Evolutionary conservation across 2,797 vertebrate species (phyloP), one percentile per base, ranked within the genome.

Genomic region (Prunella strophiata): DNA sequence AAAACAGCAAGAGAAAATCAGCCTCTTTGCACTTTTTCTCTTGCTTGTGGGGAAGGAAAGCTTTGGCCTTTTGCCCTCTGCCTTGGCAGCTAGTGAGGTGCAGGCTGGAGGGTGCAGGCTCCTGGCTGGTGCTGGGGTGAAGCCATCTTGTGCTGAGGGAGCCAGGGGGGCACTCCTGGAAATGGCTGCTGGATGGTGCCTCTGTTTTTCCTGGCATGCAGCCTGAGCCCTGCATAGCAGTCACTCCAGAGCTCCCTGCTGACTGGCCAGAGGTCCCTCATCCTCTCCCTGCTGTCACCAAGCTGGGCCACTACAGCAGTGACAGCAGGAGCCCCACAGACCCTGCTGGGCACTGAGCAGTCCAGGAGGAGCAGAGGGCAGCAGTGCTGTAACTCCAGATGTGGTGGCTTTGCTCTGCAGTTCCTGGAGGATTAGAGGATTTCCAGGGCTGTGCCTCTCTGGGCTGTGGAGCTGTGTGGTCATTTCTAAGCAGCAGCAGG

Each of bases 191-290:
- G 83, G 80, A 62, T 36, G 16, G n/a, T 45, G 74, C 85, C 68
- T 11, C 76, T 86, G 26, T 62, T 85, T 96, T 91, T 96, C 90
- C 96, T 97, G 96, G 96, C 91, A 22, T 17, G 59, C 48, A 59
- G 87, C 97, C 96, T 89, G 68, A 62, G 30, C 66, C 52, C 90
- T 59, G 75, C 65, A 51, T 12, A 34, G 51, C 52, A 58, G 84
- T 16, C 74, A 30, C 73, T 88, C 2, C 21, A 38, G 93, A 83
- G 34, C 82, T 68, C 30, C 32, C 45, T 54, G 43, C 86, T 84
- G 55, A 4, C 76, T 75, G 90, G 43, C 68, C 45, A 77, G 40
- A 38, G 66, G 78, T 79, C 62, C 66, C 82, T 73, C 48, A 43
- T 65, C 59, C 76, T 65, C 16, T 38, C 9, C 20, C 51, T 58